Evolutionary conservation across 2,797 vertebrate species (phyloP).

Genomic region (Psittacula derbiana): DNA sequence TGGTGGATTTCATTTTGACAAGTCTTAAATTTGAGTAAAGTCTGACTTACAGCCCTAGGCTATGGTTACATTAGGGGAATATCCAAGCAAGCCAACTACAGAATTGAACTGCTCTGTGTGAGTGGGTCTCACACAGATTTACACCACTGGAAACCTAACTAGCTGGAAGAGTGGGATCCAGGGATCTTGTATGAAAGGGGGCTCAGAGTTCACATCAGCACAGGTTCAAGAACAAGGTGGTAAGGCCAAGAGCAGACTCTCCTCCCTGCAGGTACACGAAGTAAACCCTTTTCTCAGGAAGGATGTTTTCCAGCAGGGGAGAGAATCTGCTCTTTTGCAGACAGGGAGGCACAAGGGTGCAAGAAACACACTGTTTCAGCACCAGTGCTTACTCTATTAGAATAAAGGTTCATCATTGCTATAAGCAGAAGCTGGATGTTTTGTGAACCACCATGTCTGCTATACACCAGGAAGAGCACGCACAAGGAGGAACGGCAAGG

Average conservation of each 20-base stretch:
- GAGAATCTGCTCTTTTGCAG: background rate
- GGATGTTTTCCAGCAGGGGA: background rate
- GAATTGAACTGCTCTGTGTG: rapidly evolving
- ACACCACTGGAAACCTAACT: background rate
- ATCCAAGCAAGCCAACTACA: background rate
- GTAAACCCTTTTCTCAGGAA: rapidly evolving
- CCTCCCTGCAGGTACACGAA: rapidly evolving
- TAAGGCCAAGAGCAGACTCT: background rate
- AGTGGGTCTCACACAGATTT: background rate
- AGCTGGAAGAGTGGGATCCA: background rate
- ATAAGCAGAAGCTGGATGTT: background rate
- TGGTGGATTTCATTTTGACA: background rate
- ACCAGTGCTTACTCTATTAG: rapidly evolving
- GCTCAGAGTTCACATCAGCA: background rate
- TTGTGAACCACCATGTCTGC: rapidly evolving
- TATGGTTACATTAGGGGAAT: rapidly evolving
- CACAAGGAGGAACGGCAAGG: background rate
- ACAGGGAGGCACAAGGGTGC: background rate
- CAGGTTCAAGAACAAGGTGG: rapidly evolving
- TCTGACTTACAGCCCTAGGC: background rate
- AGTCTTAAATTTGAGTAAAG: background rate
- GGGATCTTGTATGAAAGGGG: rapidly evolving
- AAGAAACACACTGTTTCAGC: background rate
- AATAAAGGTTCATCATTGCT: rapidly evolving
- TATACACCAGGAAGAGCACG: rapidly evolving